These are phyloP conservation scores for Scaptomyza flava DNA, from an alignment of 2,888 invertebrate genomes.

Conservation along the genomic window DNA sequence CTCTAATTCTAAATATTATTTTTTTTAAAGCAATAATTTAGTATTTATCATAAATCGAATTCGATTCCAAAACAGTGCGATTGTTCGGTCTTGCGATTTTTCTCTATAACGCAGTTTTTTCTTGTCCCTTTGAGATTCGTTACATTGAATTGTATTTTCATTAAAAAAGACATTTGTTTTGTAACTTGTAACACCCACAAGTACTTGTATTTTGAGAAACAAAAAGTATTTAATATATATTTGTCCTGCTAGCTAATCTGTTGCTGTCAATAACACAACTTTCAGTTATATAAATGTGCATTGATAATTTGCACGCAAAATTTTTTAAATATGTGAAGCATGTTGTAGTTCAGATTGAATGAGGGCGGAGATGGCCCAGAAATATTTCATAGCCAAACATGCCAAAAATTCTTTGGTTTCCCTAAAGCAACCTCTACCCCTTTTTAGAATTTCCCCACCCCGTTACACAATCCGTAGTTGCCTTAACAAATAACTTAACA, in stretches of 20 bases:
- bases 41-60: too few relatives aligned
- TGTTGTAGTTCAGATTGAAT: constrained; percentile 31
- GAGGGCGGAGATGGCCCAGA: neutral
- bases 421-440: constrained; percentile 13
- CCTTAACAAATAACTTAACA: constrained; percentile 66
- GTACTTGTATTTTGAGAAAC: too few relatives aligned
- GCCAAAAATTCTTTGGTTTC: constrained; percentile 42
- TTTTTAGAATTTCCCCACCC: neutral
- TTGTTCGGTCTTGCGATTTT: too few relatives aligned
- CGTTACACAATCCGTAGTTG: constrained; percentile 20
- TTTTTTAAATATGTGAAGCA: constrained; percentile 47
- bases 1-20: too few relatives aligned
- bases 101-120: too few relatives aligned
- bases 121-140: too few relatives aligned
- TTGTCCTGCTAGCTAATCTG: constrained; percentile 32
- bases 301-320: constrained; percentile 39
- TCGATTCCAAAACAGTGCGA: too few relatives aligned
- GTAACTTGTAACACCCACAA: too few relatives aligned
- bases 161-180: too few relatives aligned
- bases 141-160: too few relatives aligned
- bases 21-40: too few relatives aligned
- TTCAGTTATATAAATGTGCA: constrained; percentile 40
- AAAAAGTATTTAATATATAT: neutral
- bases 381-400: constrained; percentile 27
- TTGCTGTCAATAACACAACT: constrained; percentile 34